A percentile compares a stretch with the other conserved stretches of the same genome.
Conservation (phyloP, 2,797 vertebrate genomes). For the Gila robusta region DNA sequence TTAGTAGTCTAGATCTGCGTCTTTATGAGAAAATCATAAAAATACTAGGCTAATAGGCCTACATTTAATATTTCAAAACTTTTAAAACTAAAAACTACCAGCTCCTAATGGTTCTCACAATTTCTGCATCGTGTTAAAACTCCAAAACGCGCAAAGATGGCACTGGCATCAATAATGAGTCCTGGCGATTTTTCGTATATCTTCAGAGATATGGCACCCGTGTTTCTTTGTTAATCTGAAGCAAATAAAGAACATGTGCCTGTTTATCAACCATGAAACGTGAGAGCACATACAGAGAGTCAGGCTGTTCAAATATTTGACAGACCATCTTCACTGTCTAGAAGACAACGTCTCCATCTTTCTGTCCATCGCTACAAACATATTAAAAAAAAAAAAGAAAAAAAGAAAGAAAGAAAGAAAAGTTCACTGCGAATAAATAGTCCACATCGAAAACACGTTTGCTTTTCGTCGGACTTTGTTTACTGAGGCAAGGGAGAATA, state of each 20-base stretch:
- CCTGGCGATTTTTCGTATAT: not conserved
- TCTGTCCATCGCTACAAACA: not conserved
- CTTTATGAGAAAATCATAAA: not conserved
- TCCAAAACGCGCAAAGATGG: not conserved
- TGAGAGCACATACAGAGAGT: conserved; percentile 48
- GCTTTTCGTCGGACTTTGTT: conserved; percentile 11
- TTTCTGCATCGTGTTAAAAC: not conserved
- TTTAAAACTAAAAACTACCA: not conserved
- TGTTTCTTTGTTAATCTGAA: conserved; percentile 14
- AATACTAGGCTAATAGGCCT: not conserved
- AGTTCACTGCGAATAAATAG: not conserved
- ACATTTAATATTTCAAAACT: not conserved
- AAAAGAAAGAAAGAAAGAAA: not conserved
- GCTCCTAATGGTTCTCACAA: not conserved
- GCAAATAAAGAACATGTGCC: not conserved
- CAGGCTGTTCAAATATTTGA: conserved; percentile 54
- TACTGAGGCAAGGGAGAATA: not conserved
- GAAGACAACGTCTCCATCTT: not conserved
- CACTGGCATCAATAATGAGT: not conserved
- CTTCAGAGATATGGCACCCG: no score
- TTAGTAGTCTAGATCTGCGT: not conserved
- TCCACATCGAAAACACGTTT: conserved; percentile 5
- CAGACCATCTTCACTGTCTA: conserved; percentile 5
- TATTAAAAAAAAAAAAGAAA: not conserved
- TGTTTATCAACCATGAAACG: conserved; percentile 35